Base-by-base conservation (phyloP, 2,113 vertebrate species). In the Microtus ochrogaster region DNA sequence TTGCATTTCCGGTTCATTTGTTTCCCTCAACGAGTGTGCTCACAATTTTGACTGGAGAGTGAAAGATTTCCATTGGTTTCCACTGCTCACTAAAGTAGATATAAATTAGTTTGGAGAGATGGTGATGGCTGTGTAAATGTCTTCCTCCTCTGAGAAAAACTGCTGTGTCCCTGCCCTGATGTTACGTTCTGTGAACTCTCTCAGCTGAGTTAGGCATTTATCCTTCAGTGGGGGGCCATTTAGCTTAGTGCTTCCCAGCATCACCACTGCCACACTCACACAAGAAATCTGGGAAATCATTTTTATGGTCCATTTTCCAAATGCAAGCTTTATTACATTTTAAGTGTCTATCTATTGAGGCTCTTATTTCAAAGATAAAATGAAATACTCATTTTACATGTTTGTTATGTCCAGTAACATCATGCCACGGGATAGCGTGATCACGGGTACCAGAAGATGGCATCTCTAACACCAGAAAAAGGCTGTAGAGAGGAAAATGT, bases 61-160 rank as follows among this genome's bases (percentile, higher is more conserved):
- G 93, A 94, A 95, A 87, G 94, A 96, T 94, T 92, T 96, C 92
- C 21, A 58, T 77, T 96, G 95, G 63, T 96, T 85, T 47, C 58
- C 72, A 73, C 68, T 77, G 30, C 91, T 96, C 61, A 73, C 95
- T 96, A 78, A 13, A 49, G 52, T 66, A 87, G 78, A 89, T 58
- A 90, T 78, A 95, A 97, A 95, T 96, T 95, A 97, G 96, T 92
- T 90, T 88, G 76, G 95, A 96, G 47, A 91, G 65, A 96, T 91
- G 61, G 63, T 39, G 86, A 74, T 39, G 61, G 11, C 30, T 82
- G 30, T 39, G 63, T 85, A 96, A 49, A 74, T 3, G 52, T 47
- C 47, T 89, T 61, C 72, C 49, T 92, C 74, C 72, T 96, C 78
- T 63, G 58, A 92, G 94, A 97, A 94, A 58, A 95, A 94, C 92